These are phyloP conservation scores for Meteorus sp. DNA, from an alignment of 1,140 invertebrate genomes.

Conservation along the genomic window DNA sequence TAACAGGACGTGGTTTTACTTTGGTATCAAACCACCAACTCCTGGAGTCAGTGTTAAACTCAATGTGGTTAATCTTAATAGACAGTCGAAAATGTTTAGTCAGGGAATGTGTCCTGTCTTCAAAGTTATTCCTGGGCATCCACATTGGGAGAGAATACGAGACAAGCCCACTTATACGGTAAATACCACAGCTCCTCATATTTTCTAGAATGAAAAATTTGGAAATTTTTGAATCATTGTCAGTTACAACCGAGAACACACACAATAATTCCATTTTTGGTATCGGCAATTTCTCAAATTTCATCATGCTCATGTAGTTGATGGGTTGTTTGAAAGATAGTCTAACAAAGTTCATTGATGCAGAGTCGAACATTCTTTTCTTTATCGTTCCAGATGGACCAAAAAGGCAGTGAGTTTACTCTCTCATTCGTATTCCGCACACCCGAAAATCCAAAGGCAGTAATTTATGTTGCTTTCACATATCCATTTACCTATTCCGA, in stretches of 20 bases:
- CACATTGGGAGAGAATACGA: conserved; percentile 78
- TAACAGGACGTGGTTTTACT: conserved; percentile 93
- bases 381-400: conserved; percentile 70
- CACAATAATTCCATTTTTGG: conserved; percentile 24
- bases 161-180: conserved; percentile 70
- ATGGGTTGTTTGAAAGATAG: too few species aligned
- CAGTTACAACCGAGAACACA: too few species aligned
- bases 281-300: conserved; percentile 8
- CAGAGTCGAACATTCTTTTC: too few species aligned
- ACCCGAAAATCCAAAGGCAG: conserved; percentile 71
- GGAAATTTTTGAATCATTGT: too few species aligned
- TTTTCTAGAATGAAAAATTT: too few species aligned
- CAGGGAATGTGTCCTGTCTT: conserved; percentile 89
- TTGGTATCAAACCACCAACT: conserved; percentile 71
- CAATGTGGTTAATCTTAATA: conserved; percentile 86
- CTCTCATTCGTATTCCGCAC: conserved; percentile 79
- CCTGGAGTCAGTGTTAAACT: conserved; percentile 69
- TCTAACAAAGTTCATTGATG: too few species aligned
- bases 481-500: conserved; percentile 88
- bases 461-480: conserved; percentile 89
- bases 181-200: too few species aligned
- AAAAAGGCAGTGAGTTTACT: conserved; percentile 65
- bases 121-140: conserved; percentile 68
- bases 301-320: too few species aligned
- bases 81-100: conserved; percentile 87